A percentile compares a stretch with the other conserved stretches of the same genome.
These are phyloP conservation scores for Sphyrna mokarran DNA, from an alignment of 2,113 vertebrate species.

Conservation along the genomic window DNA sequence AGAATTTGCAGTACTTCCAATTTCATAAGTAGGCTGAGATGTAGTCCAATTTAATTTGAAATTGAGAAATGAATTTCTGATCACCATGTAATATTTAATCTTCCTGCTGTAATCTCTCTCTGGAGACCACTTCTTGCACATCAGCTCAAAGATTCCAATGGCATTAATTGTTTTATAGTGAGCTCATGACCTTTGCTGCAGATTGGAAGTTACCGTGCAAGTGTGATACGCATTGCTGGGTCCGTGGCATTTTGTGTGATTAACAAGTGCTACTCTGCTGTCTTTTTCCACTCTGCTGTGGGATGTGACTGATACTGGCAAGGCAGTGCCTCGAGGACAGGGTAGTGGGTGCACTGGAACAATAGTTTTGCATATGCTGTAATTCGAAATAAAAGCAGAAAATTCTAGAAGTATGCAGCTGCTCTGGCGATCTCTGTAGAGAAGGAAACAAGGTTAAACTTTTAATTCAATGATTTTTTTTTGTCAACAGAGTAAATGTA, in stretches of 20 bases:
- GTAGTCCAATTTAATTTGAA: slow-evolving; percentile 34
- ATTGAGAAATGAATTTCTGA: slow-evolving; percentile 35
- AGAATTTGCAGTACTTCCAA: slow-evolving; percentile 20
- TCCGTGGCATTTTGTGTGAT: not conserved
- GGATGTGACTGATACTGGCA: not conserved
- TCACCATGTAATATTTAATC: slow-evolving; percentile 35
- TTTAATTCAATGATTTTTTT: not conserved
- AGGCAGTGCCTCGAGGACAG: not conserved
- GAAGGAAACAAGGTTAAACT: not conserved
- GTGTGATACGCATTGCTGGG: slow-evolving; percentile 6
- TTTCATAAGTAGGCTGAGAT: slow-evolving; percentile 15
- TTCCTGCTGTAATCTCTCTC: slow-evolving; percentile 32
- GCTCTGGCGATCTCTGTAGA: no score
- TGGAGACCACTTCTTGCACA: not conserved
- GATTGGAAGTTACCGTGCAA: slow-evolving; percentile 25
- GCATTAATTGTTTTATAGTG: slow-evolving; percentile 32
- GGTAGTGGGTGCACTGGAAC: not conserved
- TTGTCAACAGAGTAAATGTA: not conserved
- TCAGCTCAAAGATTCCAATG: slow-evolving; percentile 32
- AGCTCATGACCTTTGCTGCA: slow-evolving; percentile 31
- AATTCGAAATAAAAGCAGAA: not conserved
- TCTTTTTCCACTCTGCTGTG: no score
- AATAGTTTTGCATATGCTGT: not conserved
- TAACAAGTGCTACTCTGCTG: slow-evolving; percentile 2
- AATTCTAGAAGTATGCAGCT: not conserved